These are phyloP conservation scores for Nasua narica DNA, from an alignment of 2,797 vertebrate species.

Conservation along the genomic window DNA sequence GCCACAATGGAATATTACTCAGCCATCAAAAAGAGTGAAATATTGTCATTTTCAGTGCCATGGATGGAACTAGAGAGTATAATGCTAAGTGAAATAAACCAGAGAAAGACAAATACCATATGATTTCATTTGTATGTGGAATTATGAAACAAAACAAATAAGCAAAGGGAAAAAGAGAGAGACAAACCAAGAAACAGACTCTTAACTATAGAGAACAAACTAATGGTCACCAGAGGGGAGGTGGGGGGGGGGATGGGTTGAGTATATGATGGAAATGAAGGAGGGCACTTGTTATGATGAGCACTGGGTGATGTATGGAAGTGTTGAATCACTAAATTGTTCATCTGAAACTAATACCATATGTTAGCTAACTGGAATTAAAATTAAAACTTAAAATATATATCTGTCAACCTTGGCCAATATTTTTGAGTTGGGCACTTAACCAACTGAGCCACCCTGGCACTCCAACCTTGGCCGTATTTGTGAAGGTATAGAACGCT, in stretches of 20 bases:
- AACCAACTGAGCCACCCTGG: background rate
- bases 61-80: background rate
- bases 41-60: background rate
- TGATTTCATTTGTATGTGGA: background rate
- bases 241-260: background rate
- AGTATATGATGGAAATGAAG: background rate
- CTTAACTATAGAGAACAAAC: background rate
- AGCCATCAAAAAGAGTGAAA: background rate
- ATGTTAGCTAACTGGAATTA: background rate
- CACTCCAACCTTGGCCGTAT: background rate
- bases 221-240: background rate
- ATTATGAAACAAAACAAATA: background rate
- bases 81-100: background rate
- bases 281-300: background rate
- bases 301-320: background rate
- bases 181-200: background rate
- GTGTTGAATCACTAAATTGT: background rate
- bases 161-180: background rate
- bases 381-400: background rate
- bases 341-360: background rate
- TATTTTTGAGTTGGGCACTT: background rate
- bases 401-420: background rate
- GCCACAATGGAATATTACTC: background rate
- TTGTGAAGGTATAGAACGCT: slow-evolving; percentile 19
- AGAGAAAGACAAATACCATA: background rate